Base-by-base conservation (phyloP, 2,888 invertebrate genomes). In the Torymus aiolomorphi region DNA sequence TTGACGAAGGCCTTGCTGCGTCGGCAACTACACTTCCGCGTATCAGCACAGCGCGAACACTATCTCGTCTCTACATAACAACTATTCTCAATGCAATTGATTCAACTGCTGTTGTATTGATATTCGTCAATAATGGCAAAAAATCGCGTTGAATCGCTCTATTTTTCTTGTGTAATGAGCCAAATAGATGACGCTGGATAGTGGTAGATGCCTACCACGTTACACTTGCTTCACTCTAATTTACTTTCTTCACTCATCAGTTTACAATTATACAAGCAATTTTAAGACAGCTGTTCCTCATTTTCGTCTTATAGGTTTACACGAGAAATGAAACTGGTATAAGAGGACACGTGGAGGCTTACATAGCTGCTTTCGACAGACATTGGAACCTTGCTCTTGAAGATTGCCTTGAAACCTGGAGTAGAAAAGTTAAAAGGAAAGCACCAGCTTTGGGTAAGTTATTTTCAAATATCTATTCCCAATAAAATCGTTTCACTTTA, bases 341-440 rank as follows among this genome's bases (percentile, higher is more conserved):
- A 31, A 92, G 97, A 76, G 97, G 98, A 2, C 93, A 93, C 81
- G 93, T 96, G 80, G 93, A 94, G 81, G 98, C 96, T 0, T 95
- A 93, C 84, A 91, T 98, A 42, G 93, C 94, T 18, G 96, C 96
- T 2, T 98, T 97, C 90, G 98, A 98, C 91, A 97, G 96, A 88
- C 97, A 97, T 89, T 97, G 97, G 96, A 98, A 98, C 91, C 90
- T 98, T 85, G 95, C 96, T 5, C 91, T 98, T 73, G 93, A 93
- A 77, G 96, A 97, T 88, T 97, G 97, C 2, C 92, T 94, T 49
- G 98, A 98, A 91, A 91, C 94, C 2, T 97, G 96, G 95, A 93
- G 92, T 72, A 92, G 95, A 82, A 93, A 94, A 86, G 91, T 91
- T 63, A 91, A 91, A 66, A 92, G 92, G 84, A 95, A 95, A 91